Base-by-base conservation (phyloP, 2,797 vertebrate species). In the Melanotaenia maccullochi region DNA sequence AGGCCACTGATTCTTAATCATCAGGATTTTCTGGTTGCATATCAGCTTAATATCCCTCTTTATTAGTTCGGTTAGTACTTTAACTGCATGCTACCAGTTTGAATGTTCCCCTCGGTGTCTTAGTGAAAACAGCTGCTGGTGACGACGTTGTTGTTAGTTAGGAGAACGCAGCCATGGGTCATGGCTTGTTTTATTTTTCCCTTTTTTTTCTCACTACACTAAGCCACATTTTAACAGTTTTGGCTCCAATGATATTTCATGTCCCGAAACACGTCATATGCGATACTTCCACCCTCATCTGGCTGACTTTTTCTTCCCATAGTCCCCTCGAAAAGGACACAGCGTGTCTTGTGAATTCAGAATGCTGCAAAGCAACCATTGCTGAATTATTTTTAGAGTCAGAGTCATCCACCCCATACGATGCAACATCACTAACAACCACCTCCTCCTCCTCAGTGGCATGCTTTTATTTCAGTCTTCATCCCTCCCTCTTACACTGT, bases 321-420 rank as follows among this genome's bases (percentile, higher is more conserved):
- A 47, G 47, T 67, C 18, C n/a, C 9, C 20, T 71, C n/a, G 8
- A 16, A 13, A 14, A 22, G 24, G 65, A 73, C 14, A 2, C 44
- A 40, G 28, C 79, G 71, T 69, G 60, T 78, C 71, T 78, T 11
- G 14, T 42, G 60, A 79, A 73, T 75, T 40, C 55, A 44, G 58
- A 85, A 64, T 52, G 44, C 58, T 57, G 33, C 76, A 71, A 47
- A 81, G 62, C 68, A 55, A 63, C 66, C 16, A 14, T 13, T 74
- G 64, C 24, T 20, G 69, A 30, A 18, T 72, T 88, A 89, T 88
- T 87, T 88, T 82, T 82, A 84, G 87, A 52, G 32, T 25, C 47
- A 4, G 28, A 81, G 60, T 84, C 84, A 75, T 42, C 55, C 36
- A 11, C 47, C 25, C 36, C 65, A 49, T 62, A 63, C 65, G 35